A percentile compares a stretch with the other conserved stretches of the same genome.
Evolutionary conservation across 2,888 invertebrate species (phyloP).

Genomic region (Syrphus vitripennis): DNA sequence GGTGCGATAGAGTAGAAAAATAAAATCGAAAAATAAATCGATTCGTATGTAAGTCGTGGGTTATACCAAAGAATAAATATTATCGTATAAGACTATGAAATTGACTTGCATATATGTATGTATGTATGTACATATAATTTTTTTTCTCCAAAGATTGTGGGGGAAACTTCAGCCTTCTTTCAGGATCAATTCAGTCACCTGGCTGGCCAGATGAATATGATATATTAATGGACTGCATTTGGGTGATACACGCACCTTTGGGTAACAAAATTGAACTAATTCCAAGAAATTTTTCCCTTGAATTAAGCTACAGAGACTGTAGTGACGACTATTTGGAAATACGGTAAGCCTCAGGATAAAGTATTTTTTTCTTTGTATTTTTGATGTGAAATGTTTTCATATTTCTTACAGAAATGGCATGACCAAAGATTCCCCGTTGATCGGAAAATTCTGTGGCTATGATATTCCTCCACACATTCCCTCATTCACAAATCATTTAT

Average conservation of each 20-base stretch:
- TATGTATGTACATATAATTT: too few species aligned
- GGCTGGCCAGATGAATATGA: slow-evolving; percentile 90
- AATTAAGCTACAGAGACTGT: slow-evolving; percentile 82
- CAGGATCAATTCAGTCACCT: slow-evolving; percentile 89
- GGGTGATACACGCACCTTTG: slow-evolving; percentile 88
- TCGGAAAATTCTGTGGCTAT: slow-evolving; percentile 90
- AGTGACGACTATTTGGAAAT: slow-evolving; percentile 88
- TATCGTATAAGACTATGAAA: too few species aligned
- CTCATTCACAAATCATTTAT: slow-evolving; percentile 89
- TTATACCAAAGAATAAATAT: too few species aligned
- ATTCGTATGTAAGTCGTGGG: too few species aligned
- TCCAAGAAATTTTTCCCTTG: slow-evolving; percentile 85
- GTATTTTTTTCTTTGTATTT: background rate
- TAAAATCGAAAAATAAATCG: too few species aligned
- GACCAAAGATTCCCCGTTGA: slow-evolving; percentile 86
- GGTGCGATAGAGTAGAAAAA: too few species aligned
- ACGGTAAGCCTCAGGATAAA: slow-evolving; percentile 80
- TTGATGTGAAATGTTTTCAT: background rate
- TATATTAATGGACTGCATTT: slow-evolving; percentile 86
- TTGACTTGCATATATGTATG: too few species aligned
- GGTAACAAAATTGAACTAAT: slow-evolving; percentile 90
- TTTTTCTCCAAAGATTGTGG: slow-evolving; percentile 86
- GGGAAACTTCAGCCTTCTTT: slow-evolving; percentile 84
- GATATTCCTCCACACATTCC: slow-evolving; percentile 85
- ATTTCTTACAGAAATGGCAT: slow-evolving; percentile 88